phyloP scores from a whole-genome alignment of 2,113 vertebrate genomes.

The Cranoglanis bouderius region DNA sequence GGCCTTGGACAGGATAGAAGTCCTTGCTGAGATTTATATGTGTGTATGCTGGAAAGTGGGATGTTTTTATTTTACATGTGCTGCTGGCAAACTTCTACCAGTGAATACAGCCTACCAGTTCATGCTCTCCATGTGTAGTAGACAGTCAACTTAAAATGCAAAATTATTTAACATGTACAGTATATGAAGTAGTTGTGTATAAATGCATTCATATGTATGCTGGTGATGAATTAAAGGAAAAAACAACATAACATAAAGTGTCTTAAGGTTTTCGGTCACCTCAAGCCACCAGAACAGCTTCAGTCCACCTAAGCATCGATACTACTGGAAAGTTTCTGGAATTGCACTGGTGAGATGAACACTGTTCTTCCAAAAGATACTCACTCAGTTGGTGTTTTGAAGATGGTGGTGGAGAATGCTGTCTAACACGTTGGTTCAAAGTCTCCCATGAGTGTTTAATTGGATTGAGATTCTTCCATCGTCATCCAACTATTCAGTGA shows the following conservation, averaged over 20 bases:
- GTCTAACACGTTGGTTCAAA: not conserved
- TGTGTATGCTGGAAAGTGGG: not conserved
- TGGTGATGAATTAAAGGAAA: not conserved
- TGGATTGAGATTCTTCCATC: not conserved
- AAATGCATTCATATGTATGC: not conserved
- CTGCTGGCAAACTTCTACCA: not conserved
- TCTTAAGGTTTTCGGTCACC: not conserved
- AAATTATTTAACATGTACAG: not conserved
- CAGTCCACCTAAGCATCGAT: not conserved
- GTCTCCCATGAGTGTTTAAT: not conserved
- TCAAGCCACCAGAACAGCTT: not conserved
- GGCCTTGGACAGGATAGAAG: constrained; percentile 18
- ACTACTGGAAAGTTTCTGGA: not conserved
- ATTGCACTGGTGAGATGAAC: not conserved
- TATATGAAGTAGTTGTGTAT: not conserved
- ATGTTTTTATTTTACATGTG: not conserved
- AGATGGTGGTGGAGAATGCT: not conserved
- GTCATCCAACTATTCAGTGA: not conserved
- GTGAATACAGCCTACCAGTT: not conserved
- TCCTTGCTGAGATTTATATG: constrained; percentile 21
- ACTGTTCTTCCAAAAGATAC: not conserved
- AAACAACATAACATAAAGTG: not conserved
- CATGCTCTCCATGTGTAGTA: not conserved
- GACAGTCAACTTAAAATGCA: not conserved
- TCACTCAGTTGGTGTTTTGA: not conserved